Percentiles rank a stretch among this genome's conserved stretches.
phyloP scores from a whole-genome alignment of 2,113 vertebrate species.

The Bubo blakistoni region DNA sequence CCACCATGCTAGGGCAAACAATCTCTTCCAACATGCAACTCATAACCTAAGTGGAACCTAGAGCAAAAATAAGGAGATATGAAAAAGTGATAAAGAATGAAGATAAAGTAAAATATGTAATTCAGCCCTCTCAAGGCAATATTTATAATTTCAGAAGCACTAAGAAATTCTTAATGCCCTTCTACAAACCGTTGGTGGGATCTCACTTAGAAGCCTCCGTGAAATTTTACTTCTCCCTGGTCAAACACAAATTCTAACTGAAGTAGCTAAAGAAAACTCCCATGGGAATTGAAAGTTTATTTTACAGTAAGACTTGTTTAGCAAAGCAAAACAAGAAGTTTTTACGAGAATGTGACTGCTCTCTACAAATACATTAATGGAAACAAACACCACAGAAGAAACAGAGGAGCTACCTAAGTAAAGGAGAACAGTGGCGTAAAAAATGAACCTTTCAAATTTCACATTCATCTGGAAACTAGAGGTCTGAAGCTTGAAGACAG shows the following conservation, averaged over 20 bases:
- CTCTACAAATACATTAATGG: neutral
- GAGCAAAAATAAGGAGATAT: neutral
- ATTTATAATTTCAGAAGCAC: neutral
- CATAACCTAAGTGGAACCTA: neutral
- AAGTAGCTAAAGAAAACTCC: neutral
- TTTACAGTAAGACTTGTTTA: neutral
- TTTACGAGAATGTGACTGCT: neutral
- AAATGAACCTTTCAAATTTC: neutral
- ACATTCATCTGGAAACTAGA: neutral
- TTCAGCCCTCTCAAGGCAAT: neutral
- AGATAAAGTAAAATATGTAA: neutral
- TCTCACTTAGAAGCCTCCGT: neutral
- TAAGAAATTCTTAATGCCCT: neutral
- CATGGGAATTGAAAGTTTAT: neutral
- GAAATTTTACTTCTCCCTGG: neutral
- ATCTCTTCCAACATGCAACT: neutral
- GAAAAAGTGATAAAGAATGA: neutral
- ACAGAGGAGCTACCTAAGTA: neutral
- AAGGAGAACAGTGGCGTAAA: neutral
- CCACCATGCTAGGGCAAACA: neutral
- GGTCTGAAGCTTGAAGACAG: neutral
- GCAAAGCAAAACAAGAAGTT: neutral
- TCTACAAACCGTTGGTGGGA: neutral
- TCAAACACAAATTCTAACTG: neutral
- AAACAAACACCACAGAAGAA: neutral